Evolutionary conservation across 2,113 vertebrate genomes (phyloP).

Genomic region (Polypterus bichir): DNA sequence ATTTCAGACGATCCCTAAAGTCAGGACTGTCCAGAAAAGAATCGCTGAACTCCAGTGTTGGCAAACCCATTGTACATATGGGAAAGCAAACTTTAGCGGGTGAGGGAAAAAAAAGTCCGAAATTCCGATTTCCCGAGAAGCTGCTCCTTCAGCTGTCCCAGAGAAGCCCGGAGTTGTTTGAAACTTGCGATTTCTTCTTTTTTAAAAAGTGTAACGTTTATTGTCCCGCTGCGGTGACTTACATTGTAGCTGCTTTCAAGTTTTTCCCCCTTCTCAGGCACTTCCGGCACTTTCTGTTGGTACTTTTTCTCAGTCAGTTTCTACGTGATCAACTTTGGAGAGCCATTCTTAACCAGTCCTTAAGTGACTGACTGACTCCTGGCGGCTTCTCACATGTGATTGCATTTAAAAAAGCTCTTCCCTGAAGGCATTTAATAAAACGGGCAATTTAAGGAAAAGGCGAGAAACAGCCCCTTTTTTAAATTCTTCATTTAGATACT

Average conservation of each 20-base stretch:
- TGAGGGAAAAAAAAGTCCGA: neutral
- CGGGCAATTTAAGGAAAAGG: too few relatives aligned
- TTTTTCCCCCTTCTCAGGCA: conserved; percentile 30
- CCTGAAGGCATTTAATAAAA: too few relatives aligned
- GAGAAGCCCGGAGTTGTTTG: conserved; percentile 1
- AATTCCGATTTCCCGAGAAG: neutral
- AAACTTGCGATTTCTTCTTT: neutral
- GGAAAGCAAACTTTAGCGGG: conserved; percentile 1
- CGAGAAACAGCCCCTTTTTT: too few relatives aligned
- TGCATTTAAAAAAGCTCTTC: too few relatives aligned
- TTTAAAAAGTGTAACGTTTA: neutral
- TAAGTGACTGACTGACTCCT: too few relatives aligned
- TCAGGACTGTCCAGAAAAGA: conserved; percentile 93
- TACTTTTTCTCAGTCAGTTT: too few relatives aligned
- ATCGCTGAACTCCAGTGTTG: conserved; percentile 92
- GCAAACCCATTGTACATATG: conserved; percentile 72
- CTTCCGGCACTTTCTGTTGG: conserved; percentile 39
- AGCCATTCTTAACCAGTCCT: too few relatives aligned
- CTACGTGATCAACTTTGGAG: too few relatives aligned
- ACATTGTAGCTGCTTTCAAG: conserved; percentile 19
- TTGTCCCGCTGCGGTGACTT: conserved; percentile 1
- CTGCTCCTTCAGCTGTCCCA: neutral
- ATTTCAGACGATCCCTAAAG: conserved; percentile 87
- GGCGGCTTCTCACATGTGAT: too few relatives aligned
- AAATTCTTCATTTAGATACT: too few relatives aligned